phyloP scores from a whole-genome alignment of 1,140 invertebrate species.

The Lanistes nyassanus region DNA sequence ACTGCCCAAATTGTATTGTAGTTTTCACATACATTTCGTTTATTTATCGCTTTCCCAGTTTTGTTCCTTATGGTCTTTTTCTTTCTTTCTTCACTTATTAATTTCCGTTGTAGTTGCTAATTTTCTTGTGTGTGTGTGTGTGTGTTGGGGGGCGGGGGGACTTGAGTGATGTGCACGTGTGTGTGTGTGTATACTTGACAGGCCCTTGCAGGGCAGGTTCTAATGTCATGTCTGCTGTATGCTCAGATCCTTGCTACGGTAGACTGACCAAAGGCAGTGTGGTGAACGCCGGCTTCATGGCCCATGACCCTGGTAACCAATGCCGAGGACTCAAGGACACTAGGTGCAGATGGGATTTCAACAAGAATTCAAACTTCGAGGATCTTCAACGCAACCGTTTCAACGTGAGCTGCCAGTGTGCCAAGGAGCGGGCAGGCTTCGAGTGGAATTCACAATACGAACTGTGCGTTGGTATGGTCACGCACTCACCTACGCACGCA shows the following conservation, averaged over 20 bases:
- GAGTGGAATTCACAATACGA: constrained; percentile 41
- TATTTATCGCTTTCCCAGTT: too few relatives aligned
- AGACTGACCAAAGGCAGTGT: constrained; percentile 27
- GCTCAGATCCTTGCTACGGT: constrained; percentile 42
- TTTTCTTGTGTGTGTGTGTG: too few relatives aligned
- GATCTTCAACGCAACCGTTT: constrained; percentile 42
- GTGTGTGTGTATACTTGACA: too few relatives aligned
- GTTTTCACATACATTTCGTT: too few relatives aligned
- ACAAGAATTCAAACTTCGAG: constrained; percentile 37
- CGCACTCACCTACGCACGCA: not conserved
- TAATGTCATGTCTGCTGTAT: too few relatives aligned
- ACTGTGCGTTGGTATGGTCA: constrained; percentile 39
- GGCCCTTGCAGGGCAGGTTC: too few relatives aligned
- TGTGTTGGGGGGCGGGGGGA: too few relatives aligned
- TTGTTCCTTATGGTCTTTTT: too few relatives aligned
- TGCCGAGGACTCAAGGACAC: constrained; percentile 33
- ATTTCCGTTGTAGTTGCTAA: too few relatives aligned
- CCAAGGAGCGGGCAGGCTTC: constrained; percentile 35
- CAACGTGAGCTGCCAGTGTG: constrained; percentile 45
- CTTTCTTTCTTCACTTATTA: too few relatives aligned
- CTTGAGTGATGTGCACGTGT: too few relatives aligned
- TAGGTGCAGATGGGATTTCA: constrained; percentile 28
- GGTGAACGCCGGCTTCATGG: not conserved
- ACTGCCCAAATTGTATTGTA: too few relatives aligned
- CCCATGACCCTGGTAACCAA: constrained; percentile 35